A percentile compares a stretch with the other conserved stretches of the same genome.
Conservation (phyloP, 2,113 vertebrate genomes). For the Myrmecobius fasciatus region DNA sequence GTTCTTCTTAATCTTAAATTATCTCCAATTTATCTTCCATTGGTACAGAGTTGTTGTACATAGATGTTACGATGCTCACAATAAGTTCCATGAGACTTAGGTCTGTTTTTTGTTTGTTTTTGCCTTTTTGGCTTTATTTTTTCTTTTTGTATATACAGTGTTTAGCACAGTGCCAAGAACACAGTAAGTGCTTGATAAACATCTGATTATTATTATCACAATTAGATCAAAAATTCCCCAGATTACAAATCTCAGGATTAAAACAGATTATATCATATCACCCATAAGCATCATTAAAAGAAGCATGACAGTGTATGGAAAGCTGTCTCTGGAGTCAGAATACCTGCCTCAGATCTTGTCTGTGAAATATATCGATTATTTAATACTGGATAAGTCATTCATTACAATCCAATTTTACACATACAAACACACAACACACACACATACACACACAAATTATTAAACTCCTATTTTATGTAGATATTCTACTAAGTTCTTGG, state of each 20-base stretch:
- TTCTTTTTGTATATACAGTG: background rate
- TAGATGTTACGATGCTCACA: background rate
- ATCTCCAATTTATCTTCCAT: background rate
- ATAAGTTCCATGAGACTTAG: background rate
- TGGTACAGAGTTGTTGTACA: background rate
- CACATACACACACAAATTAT: background rate
- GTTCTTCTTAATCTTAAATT: background rate
- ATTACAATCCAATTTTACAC: background rate
- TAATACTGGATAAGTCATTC: background rate
- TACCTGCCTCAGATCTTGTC: background rate
- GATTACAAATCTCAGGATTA: too few species aligned
- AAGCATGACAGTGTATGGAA: background rate
- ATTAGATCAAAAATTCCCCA: background rate
- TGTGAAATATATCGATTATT: background rate
- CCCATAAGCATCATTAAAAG: background rate
- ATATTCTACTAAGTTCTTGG: background rate
- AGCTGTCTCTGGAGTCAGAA: background rate
- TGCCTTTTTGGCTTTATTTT: too few species aligned
- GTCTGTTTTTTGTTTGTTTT: background rate
- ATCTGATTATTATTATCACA: background rate
- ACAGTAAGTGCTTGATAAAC: background rate
- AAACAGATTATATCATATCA: background rate
- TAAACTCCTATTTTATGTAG: background rate
- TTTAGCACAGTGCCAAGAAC: background rate
- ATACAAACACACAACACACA: background rate